Evolutionary conservation across 2,113 vertebrate genomes (phyloP).

Genomic region (Meriones unguiculatus): DNA sequence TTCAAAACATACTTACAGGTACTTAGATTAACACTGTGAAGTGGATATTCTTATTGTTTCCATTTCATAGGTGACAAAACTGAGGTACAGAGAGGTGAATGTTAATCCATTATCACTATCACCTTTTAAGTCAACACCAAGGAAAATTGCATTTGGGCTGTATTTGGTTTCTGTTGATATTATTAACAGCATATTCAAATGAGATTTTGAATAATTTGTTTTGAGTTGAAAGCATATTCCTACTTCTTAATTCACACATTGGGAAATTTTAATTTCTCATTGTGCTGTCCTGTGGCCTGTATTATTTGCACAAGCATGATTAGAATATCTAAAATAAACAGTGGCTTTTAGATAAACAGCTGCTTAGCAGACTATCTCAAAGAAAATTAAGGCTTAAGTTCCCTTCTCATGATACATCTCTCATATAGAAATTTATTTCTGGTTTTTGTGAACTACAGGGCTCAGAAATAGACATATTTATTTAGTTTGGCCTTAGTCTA

Average conservation of each 20-base stretch:
- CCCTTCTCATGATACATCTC: conserved; percentile 51
- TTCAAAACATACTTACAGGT: neutral
- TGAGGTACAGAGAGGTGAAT: neutral
- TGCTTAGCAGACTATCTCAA: conserved; percentile 47
- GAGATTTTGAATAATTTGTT: conserved; percentile 59
- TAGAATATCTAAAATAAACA: conserved; percentile 59
- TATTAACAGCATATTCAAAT: conserved; percentile 19
- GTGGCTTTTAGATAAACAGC: conserved; percentile 54
- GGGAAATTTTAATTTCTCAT: conserved; percentile 48
- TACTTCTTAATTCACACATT: conserved; percentile 59
- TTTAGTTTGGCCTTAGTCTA: conserved; percentile 72
- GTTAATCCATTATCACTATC: neutral
- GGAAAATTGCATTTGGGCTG: neutral
- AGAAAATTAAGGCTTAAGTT: conserved; percentile 43
- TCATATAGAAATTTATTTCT: conserved; percentile 59
- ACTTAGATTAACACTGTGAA: neutral
- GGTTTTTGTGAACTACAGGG: conserved; percentile 44
- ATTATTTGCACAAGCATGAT: conserved; percentile 56
- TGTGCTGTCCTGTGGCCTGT: conserved; percentile 10
- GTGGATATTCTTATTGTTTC: neutral
- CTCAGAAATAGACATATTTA: conserved; percentile 69
- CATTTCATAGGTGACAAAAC: neutral
- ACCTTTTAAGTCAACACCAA: neutral
- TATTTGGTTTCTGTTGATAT: conserved; percentile 14
- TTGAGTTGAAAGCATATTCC: conserved; percentile 34